Evolutionary conservation across 2,888 invertebrate species (phyloP).

Genomic region (Lumbricus terrestris): DNA sequence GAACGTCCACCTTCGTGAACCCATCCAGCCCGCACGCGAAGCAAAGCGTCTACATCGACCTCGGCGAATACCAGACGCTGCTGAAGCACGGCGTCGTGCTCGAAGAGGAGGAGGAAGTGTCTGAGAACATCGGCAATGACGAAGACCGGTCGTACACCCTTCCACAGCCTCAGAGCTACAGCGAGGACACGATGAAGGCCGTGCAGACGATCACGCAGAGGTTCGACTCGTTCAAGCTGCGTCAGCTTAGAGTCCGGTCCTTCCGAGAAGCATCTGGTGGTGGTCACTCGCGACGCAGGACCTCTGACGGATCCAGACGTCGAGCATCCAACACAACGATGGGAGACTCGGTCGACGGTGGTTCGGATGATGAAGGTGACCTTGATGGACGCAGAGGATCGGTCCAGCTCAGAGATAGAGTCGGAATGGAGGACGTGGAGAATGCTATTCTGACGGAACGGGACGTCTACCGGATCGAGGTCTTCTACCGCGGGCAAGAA

Average conservation of each 20-base stretch:
- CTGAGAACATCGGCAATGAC: not conserved
- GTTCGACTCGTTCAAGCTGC: conserved; percentile 35
- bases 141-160: conserved; percentile 32
- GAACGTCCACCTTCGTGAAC: not conserved
- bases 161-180: conserved; percentile 35
- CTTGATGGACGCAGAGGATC: not conserved
- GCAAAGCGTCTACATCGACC: conserved; percentile 23
- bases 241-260: conserved; percentile 32
- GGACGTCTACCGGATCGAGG: conserved; percentile 17
- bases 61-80: conserved; percentile 28
- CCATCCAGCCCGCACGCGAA: not conserved
- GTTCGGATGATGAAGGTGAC: not conserved
- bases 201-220: conserved; percentile 37
- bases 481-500: conserved; percentile 24
- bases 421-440: not conserved
- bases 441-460: not conserved
- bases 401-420: not conserved
- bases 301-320: conserved; percentile 24
- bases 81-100: conserved; percentile 3
- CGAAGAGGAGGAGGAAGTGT: conserved; percentile 17
- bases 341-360: not conserved
- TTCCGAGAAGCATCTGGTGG: conserved; percentile 32
- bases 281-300: conserved; percentile 8
- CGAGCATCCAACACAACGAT: conserved; percentile 27
- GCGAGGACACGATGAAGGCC: conserved; percentile 37